Evolutionary conservation across 35 echinoderm and acorn worm species (phyloP), one percentile per base, ranked within the genome.

Genomic region (Lytechinus variegatus): DNA sequence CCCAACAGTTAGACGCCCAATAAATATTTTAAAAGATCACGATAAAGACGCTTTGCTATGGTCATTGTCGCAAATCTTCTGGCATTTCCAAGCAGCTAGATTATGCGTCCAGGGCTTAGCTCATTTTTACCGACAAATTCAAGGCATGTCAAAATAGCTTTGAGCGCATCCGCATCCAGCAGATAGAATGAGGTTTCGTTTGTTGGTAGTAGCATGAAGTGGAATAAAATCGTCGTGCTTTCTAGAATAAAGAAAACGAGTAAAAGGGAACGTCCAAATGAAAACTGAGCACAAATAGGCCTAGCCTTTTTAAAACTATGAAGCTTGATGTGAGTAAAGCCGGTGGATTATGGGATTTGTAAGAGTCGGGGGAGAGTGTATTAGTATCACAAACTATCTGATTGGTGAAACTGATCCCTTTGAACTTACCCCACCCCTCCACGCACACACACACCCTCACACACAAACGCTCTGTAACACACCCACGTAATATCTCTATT

Each of bases 131-230:
- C 61, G 61, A 71, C 61, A 71, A 71, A 71, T 21, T 71, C 14
- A 71, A 71, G n/a, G 66, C 16, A 79, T 79, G 66, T 79, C 66
- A 79, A 79, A 79, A 79, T 79, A 79, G 19, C 66, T 79, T n/a
- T n/a, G 8, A 79, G 66, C 66, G 66, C 14, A 79, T 79, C 66
- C 66, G 16, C 66, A 79, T 79, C 21, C 5, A 2, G 13, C 9
- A 58, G 56, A 58, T 79, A 79, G 66, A 79, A 79, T 79, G 66
- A 24, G 66, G 66, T 79, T 79, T 79, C 66, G 66, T 79, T 79
- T 79, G 66, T 79, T 79, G 66, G 66, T 79, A 79, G 66, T 79
- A 24, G 66, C n/a, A 79, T 79, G n/a, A 79, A 79, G 4, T 79
- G 66, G 19, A 79, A 79, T 79, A 24, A 79, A 79, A 79, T 24